Percentiles rank a stretch among this genome's conserved stretches.
Evolutionary conservation across 2,113 vertebrate genomes (phyloP).

Genomic region (Zosterops borbonicus): DNA sequence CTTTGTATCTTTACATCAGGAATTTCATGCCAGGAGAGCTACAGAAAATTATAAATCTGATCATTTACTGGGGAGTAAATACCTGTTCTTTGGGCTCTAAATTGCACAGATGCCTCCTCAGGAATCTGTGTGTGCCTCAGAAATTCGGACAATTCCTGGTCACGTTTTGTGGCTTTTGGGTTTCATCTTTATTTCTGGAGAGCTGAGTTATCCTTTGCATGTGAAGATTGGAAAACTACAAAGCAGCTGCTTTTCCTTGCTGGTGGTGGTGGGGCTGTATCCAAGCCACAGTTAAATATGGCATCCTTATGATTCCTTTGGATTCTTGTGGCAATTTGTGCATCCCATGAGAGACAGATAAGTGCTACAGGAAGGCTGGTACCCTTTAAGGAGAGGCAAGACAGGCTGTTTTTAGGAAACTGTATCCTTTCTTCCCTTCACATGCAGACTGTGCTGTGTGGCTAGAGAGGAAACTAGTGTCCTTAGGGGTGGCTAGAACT

Average conservation of each 20-base stretch:
- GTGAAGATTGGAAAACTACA: neutral
- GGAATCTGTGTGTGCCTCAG: neutral
- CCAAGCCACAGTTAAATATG: neutral
- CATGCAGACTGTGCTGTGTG: neutral
- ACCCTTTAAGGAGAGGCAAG: neutral
- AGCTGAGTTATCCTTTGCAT: neutral
- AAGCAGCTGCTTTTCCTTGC: neutral
- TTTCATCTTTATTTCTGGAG: neutral
- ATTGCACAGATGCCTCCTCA: neutral
- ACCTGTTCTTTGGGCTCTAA: neutral
- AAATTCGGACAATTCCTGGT: neutral
- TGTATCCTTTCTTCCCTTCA: neutral
- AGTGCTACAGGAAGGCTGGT: neutral
- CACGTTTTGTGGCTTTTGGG: neutral
- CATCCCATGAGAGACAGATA: neutral
- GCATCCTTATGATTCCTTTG: neutral
- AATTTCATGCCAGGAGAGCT: neutral
- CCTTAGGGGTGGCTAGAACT: neutral
- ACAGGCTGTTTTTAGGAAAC: neutral
- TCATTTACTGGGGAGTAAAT: neutral
- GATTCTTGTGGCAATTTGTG: neutral
- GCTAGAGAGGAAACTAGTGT: neutral
- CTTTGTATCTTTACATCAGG: neutral
- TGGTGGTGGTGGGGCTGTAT: neutral
- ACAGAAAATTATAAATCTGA: neutral